Percentiles rank a stretch among this genome's conserved stretches.
phyloP scores from a whole-genome alignment of 2,797 vertebrate genomes.

The Sebastes hopkinsi region DNA sequence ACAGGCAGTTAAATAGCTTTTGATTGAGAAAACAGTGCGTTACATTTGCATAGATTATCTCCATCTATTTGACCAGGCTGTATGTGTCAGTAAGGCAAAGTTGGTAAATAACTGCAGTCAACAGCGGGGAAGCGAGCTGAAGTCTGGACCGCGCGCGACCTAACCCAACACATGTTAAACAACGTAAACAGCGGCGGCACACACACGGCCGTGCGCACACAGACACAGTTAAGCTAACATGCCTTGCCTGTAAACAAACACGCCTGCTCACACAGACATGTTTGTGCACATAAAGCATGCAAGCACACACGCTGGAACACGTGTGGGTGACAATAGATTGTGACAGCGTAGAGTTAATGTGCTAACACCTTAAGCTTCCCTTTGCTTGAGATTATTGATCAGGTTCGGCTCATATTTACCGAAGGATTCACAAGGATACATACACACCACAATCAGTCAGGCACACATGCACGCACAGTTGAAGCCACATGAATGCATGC shows the following conservation, averaged over 20 bases:
- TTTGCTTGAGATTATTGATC: slow-evolving; percentile 75
- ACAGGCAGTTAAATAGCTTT: slow-evolving; percentile 68
- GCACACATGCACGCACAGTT: neutral
- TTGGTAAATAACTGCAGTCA: slow-evolving; percentile 62
- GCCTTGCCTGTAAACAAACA: slow-evolving; percentile 49
- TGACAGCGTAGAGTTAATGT: slow-evolving; percentile 63
- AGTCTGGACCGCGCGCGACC: neutral
- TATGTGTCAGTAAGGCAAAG: slow-evolving; percentile 59
- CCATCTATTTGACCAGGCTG: slow-evolving; percentile 76
- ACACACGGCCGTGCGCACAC: neutral
- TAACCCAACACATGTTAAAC: slow-evolving; percentile 23
- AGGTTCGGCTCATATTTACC: slow-evolving; percentile 67
- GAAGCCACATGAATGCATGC: neutral
- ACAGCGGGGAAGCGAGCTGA: slow-evolving; percentile 17
- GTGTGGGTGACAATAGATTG: slow-evolving; percentile 28
- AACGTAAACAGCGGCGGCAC: slow-evolving; percentile 12
- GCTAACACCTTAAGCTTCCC: slow-evolving; percentile 64
- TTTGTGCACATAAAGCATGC: slow-evolving; percentile 17
- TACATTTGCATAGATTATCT: slow-evolving; percentile 76
- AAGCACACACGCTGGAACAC: neutral
- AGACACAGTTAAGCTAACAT: slow-evolving; percentile 48
- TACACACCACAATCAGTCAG: neutral
- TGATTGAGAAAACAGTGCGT: slow-evolving; percentile 71
- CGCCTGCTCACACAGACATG: slow-evolving; percentile 6
- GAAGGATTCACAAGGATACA: slow-evolving; percentile 27